phyloP scores from a whole-genome alignment of 2,888 invertebrate species.

The Orthonevra nobilis region DNA sequence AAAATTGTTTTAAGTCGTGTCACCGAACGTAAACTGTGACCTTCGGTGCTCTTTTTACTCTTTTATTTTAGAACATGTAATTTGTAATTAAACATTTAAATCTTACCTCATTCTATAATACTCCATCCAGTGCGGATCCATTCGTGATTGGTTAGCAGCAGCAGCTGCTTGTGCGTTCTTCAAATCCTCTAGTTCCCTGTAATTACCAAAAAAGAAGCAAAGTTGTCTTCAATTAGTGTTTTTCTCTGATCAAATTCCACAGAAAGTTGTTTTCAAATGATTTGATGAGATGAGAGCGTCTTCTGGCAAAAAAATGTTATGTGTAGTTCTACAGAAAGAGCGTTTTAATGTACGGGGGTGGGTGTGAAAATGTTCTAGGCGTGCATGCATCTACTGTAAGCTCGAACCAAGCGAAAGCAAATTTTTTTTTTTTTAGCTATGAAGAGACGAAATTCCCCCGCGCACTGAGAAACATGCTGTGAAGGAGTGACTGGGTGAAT shows the following conservation, averaged over 20 bases:
- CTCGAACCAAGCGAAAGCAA: constrained; percentile 5
- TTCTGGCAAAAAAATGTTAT: constrained; percentile 39
- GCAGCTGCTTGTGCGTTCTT: constrained; percentile 85
- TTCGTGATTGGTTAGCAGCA: constrained; percentile 83
- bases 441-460: too few relatives aligned
- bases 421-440: too few relatives aligned
- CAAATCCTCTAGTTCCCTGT: constrained; percentile 88
- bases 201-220: constrained; percentile 78
- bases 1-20: too few relatives aligned
- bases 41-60: too few relatives aligned
- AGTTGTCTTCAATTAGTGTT: constrained; percentile 77
- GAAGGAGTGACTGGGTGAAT: not conserved
- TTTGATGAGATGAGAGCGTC: constrained; percentile 52
- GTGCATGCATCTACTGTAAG: constrained; percentile 33
- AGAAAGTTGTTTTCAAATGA: constrained; percentile 49
- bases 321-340: constrained; percentile 10
- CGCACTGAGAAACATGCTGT: too few relatives aligned
- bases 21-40: too few relatives aligned
- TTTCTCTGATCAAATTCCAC: constrained; percentile 56
- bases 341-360: not conserved
- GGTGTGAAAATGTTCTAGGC: not conserved
- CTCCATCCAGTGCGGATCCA: constrained; percentile 93
- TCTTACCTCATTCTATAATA: constrained; percentile 88
- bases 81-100: not conserved
- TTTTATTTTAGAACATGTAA: not conserved